Conservation (phyloP, 2,113 vertebrate species). For the Marmota flaviventris region DNA sequence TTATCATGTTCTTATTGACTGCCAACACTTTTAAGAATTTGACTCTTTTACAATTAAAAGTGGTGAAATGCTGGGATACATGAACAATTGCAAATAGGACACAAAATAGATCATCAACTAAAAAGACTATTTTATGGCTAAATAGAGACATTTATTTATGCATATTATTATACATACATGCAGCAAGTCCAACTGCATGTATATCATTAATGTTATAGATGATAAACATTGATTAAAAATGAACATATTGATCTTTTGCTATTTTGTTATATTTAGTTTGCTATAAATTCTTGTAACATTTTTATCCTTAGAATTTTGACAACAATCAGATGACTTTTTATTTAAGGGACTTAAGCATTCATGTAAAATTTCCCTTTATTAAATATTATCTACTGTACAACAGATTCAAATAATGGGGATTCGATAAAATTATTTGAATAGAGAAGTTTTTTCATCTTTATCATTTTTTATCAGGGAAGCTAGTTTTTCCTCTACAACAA, state of each 20-base stretch:
- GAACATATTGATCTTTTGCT: constrained; percentile 82
- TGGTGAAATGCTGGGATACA: constrained; percentile 34
- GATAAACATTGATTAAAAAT: constrained; percentile 89
- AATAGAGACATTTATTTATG: constrained; percentile 49
- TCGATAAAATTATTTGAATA: constrained; percentile 71
- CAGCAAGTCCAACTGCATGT: constrained; percentile 68
- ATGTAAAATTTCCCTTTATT: constrained; percentile 20
- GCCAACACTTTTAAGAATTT: background rate
- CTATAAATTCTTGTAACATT: constrained; percentile 40
- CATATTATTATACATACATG: background rate
- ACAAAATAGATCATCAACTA: constrained; percentile 86
- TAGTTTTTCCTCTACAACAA: constrained; percentile 73
- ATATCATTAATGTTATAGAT: constrained; percentile 81
- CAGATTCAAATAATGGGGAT: constrained; percentile 65
- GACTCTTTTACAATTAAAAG: constrained; percentile 85
- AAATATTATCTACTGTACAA: constrained; percentile 74
- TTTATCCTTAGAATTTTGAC: constrained; percentile 18
- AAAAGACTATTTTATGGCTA: constrained; percentile 82
- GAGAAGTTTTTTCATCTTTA: constrained; percentile 79
- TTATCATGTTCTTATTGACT: fast-evolving
- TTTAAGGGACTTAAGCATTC: constrained; percentile 60
- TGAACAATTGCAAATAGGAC: constrained; percentile 76
- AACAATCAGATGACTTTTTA: constrained; percentile 14
- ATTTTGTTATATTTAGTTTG: constrained; percentile 63
- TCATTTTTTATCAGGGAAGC: constrained; percentile 80